Conservation (phyloP, 2,888 invertebrate genomes). For the Tigriopus californicus region DNA sequence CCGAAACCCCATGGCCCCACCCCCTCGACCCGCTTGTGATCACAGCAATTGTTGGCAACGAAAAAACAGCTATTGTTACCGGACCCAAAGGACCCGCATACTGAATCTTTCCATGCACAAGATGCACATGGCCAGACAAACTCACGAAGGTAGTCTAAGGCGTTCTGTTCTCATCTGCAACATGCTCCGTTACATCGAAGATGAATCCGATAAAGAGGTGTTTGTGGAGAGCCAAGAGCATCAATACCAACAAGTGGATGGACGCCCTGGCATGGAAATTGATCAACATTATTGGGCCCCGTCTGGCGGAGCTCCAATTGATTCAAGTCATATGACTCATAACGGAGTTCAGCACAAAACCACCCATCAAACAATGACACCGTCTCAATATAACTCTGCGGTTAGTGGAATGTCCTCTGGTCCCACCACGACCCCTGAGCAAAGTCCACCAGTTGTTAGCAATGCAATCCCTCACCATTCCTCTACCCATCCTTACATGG, state of each 20-base stretch:
- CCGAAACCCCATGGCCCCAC: neutral
- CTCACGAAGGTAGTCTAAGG: constrained; percentile 68
- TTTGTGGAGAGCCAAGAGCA: constrained; percentile 4
- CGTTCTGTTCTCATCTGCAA: constrained; percentile 84
- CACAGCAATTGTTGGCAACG: constrained; percentile 47
- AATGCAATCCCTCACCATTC: constrained; percentile 5
- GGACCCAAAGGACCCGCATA: constrained; percentile 66
- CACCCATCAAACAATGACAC: constrained; percentile 4
- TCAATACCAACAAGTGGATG: constrained; percentile 1
- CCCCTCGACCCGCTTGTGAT: constrained; percentile 35
- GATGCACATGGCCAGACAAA: constrained; percentile 64
- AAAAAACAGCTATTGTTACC: constrained; percentile 50
- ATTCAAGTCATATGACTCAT: neutral
- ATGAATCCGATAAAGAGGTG: constrained; percentile 52
- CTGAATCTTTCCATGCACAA: constrained; percentile 82
- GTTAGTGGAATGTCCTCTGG: constrained; percentile 16
- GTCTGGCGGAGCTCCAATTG: constrained; percentile 9
- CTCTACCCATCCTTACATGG: neutral
- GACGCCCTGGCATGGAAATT: too few species aligned
- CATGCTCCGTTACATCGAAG: constrained; percentile 66
- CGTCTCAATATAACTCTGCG: constrained; percentile 15
- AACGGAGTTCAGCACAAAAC: neutral
- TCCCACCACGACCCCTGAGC: neutral
- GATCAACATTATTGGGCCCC: neutral
- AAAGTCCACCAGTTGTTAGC: too few species aligned